Evolutionary conservation across 2,797 vertebrate genomes (phyloP), one percentile per base, ranked within the genome.

Genomic region (Champsocephalus gunnari): DNA sequence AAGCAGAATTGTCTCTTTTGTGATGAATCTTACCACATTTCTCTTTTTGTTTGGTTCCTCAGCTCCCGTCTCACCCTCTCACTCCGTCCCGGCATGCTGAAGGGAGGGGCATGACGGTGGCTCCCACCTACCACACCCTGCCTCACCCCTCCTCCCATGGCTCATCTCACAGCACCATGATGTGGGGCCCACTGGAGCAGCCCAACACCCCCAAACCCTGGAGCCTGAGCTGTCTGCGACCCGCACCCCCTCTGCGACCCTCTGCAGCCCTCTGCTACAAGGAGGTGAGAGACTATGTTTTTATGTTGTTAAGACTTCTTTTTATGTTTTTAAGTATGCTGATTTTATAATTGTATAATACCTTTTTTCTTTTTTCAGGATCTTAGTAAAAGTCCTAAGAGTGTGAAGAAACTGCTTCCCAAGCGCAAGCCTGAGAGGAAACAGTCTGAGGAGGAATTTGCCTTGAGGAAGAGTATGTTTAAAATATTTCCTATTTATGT

Each of bases 381-480:
- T 89, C 96, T 99, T 58, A 99, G 98, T 92, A 99, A 97, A 95
- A 99, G 98, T 83, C 98, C 98, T 47, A 99, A 99, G 95, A 99
- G 96, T 79, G 96, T 98, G 94, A 99, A 99, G 91, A 99, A 99
- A 83, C 95, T 99, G 65, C 96, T 99, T 72, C 98, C 98, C 1
- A 99, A 99, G 75, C 96, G 98, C 64, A 99, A 99, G 67, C 97
- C 98, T 0, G 98, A 99, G 86, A 92, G 98, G 86, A 99, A 99
- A 83, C 98, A 98, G 14, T 99, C 98, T 0, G 98, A 99, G 43
- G 98, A 99, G 86, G 98, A 99, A 85, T 99, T 98, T 87, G 96
- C 97, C 51, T 87, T 97, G 91, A 96, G 98, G 83, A 99, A 99
- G 93, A 99, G 98, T 99, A 95, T 49, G 96, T 92, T 43, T 21